phyloP scores from a whole-genome alignment of 1,140 invertebrate species.

The Sipha flava region DNA sequence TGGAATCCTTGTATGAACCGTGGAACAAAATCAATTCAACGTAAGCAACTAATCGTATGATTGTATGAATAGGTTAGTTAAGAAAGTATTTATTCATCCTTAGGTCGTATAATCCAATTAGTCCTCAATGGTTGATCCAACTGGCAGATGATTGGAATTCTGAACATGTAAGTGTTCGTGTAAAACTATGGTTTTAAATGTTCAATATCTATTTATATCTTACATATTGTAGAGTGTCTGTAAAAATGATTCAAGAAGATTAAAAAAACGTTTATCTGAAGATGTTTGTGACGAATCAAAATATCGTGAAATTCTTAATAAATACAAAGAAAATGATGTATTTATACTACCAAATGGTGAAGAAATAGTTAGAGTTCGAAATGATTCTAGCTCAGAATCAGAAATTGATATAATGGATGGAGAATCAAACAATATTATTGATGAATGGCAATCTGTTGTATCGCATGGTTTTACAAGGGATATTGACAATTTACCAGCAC shows the following conservation, averaged over 20 bases:
- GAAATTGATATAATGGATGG: conserved; percentile 24
- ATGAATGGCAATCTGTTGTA: background rate
- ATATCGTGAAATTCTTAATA: conserved; percentile 3
- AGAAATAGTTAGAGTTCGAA: conserved; percentile 13
- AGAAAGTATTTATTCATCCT: background rate
- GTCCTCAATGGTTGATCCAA: conserved; percentile 24
- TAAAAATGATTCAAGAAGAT: background rate
- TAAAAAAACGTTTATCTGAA: conserved; percentile 15
- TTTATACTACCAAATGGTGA: conserved; percentile 18
- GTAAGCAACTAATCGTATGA: background rate
- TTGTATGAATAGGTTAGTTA: background rate
- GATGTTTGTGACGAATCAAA: conserved; percentile 9
- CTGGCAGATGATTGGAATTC: conserved; percentile 21
- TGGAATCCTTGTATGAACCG: conserved; percentile 10
- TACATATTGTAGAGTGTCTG: background rate
- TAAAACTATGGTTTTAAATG: background rate
- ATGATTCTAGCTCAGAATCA: conserved; percentile 12
- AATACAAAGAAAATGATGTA: conserved; percentile 25
- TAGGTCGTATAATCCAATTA: conserved; percentile 9
- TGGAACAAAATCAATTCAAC: background rate
- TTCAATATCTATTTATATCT: background rate
- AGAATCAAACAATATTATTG: background rate
- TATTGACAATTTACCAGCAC: conserved; percentile 38
- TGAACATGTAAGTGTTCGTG: background rate
- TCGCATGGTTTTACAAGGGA: background rate